phyloP scores from a whole-genome alignment of 2,113 vertebrate species.

The Propithecus coquereli region DNA sequence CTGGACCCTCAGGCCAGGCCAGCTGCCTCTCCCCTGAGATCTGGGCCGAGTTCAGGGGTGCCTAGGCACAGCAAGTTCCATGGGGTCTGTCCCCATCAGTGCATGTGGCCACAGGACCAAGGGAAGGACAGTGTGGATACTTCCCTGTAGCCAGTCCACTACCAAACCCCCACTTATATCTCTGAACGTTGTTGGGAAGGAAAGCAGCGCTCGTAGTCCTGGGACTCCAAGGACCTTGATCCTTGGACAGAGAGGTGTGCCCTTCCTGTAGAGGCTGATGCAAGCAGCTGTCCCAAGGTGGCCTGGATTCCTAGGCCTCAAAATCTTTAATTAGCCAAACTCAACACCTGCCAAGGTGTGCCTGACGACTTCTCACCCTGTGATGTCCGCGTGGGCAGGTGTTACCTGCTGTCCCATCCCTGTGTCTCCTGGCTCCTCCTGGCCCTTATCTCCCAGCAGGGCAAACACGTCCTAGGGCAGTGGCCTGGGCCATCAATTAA shows the following conservation, averaged over 20 bases:
- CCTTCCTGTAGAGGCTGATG: not conserved
- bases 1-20: not conserved
- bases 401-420: not conserved
- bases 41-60: not conserved
- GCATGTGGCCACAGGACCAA: not conserved
- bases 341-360: conserved; percentile 60
- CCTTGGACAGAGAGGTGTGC: not conserved
- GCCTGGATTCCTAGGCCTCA: conserved; percentile 64
- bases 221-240: not conserved
- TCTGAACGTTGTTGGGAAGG: not conserved
- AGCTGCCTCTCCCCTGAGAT: too few species aligned
- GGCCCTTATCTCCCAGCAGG: conserved; percentile 73
- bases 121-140: not conserved
- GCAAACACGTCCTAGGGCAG: conserved; percentile 71
- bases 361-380: conserved; percentile 57
- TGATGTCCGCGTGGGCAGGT: conserved; percentile 22
- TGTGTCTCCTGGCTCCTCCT: not conserved
- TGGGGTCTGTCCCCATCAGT: not conserved
- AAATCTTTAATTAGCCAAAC: conserved; percentile 75
- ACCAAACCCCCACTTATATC: not conserved
- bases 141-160: not conserved
- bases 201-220: not conserved
- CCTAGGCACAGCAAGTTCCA: not conserved
- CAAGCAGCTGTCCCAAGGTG: not conserved
- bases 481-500: conserved; percentile 52